Percentiles rank a stretch among this genome's conserved stretches.
Evolutionary conservation across 2,888 invertebrate species (phyloP).

Genomic region (Stomorhina lunata): DNA sequence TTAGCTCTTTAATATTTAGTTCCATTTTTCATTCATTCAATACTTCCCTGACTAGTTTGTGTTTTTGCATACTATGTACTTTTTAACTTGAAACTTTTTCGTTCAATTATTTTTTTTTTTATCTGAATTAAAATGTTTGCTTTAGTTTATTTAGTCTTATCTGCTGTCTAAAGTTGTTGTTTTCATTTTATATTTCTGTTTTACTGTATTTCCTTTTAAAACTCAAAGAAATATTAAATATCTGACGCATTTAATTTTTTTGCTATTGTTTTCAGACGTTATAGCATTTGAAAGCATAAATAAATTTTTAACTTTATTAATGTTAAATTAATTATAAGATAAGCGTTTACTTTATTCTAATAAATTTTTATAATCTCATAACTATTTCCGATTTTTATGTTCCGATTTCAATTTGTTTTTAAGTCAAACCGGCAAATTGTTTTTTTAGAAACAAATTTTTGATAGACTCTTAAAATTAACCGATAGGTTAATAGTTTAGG

Average conservation of each 20-base stretch:
- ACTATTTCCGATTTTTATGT: neutral
- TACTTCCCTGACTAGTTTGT: neutral
- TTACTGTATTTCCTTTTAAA: conserved; percentile 4
- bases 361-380: neutral
- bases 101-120: conserved; percentile 3
- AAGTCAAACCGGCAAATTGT: too few relatives aligned
- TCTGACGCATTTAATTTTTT: neutral
- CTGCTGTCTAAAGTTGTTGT: conserved; percentile 5
- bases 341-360: neutral
- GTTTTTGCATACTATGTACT: neutral
- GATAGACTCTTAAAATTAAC: too few relatives aligned
- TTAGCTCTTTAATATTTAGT: neutral
- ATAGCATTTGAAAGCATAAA: neutral
- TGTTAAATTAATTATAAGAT: neutral
- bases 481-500: too few relatives aligned
- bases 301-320: neutral
- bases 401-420: too few relatives aligned
- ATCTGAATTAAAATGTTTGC: conserved; percentile 39
- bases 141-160: conserved; percentile 41
- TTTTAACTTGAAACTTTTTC: conserved; percentile 12
- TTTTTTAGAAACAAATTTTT: too few relatives aligned
- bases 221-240: conserved; percentile 5
- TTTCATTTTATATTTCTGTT: neutral
- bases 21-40: conserved; percentile 12
- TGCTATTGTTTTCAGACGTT: neutral